Evolutionary conservation across 2,113 vertebrate species (phyloP), one percentile per base, ranked within the genome.

Genomic region (Azemiops feae): DNA sequence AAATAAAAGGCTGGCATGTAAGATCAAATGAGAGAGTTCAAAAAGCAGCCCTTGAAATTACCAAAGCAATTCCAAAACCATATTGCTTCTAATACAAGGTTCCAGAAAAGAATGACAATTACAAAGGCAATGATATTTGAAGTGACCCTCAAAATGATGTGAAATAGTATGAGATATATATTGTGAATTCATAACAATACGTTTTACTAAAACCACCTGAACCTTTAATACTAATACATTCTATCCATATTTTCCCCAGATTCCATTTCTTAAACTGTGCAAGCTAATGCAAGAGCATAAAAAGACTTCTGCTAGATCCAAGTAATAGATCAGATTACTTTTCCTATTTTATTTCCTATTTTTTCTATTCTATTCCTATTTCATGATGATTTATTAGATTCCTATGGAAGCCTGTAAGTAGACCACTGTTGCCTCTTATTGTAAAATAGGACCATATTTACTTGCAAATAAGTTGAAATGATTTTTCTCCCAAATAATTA

Each of bases 1-100:
- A n/a, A 87, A 47, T 7, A 53, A 95, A 93, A 95, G 85, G 92
- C 60, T 94, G 85, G 92, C 92, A 27, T 3, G 45, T 89, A 54
- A 94, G 69, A 45, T 54, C 85, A 74, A 64, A 89, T 91, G 88
- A 94, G 92, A 95, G 91, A 89, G 92, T 53, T 95, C 64, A 94
- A 43, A 94, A 95, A 95, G 93, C 88, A 94, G 86, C 91, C 93
- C 93, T 52, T 74, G 89, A 12, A 27, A 85, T 91, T n/a, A 43
- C 69, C 39, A 91, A 52, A 95, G 55, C 91, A 96, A 95, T n/a
- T 27, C 47, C 60, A 94, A 86, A 95, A 92, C 93, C 87, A 91
- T 47, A 93, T 93, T 47, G 50, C 94, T 87, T 88, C 54, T 89
- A 94, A 92, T 64, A 91, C 57, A 50, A 27, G 39, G 92, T 94